Evolutionary conservation across 2,888 invertebrate genomes (phyloP).

Genomic region (Coleophora flavipennella): DNA sequence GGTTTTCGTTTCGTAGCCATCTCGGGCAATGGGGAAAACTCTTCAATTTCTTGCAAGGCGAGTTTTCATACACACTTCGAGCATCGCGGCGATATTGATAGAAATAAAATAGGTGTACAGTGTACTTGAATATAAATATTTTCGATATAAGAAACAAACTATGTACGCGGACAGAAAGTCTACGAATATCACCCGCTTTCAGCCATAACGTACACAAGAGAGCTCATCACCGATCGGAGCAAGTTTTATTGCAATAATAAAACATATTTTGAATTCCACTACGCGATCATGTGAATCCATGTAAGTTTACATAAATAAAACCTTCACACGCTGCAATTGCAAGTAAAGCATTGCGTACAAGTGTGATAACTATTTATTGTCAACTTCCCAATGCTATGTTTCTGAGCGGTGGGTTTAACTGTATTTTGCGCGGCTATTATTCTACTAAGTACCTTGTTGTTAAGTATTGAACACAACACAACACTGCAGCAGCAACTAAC

Average conservation of each 20-base stretch:
- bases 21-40: conserved; percentile 36
- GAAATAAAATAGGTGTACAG: not conserved
- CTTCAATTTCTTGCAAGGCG: conserved; percentile 13
- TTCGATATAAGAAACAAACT: not conserved
- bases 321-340: too few species aligned
- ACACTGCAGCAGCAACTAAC: conserved; percentile 59
- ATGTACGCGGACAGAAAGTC: not conserved
- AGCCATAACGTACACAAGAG: not conserved
- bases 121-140: not conserved
- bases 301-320: not conserved
- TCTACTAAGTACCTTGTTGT: conserved; percentile 41
- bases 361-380: not conserved
- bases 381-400: not conserved
- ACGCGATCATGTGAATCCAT: not conserved
- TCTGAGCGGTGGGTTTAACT: not conserved
- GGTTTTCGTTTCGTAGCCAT: conserved; percentile 56
- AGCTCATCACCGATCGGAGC: not conserved
- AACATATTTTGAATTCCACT: not conserved
- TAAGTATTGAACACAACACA: conserved; percentile 56
- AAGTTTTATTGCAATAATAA: not conserved
- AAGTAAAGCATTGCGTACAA: too few species aligned
- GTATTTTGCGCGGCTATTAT: too few species aligned
- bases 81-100: too few species aligned
- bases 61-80: not conserved
- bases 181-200: too few species aligned